Percentiles rank a stretch among this genome's conserved stretches.
phyloP scores from a whole-genome alignment of 2,797 vertebrate species.

The Diceros bicornis region DNA sequence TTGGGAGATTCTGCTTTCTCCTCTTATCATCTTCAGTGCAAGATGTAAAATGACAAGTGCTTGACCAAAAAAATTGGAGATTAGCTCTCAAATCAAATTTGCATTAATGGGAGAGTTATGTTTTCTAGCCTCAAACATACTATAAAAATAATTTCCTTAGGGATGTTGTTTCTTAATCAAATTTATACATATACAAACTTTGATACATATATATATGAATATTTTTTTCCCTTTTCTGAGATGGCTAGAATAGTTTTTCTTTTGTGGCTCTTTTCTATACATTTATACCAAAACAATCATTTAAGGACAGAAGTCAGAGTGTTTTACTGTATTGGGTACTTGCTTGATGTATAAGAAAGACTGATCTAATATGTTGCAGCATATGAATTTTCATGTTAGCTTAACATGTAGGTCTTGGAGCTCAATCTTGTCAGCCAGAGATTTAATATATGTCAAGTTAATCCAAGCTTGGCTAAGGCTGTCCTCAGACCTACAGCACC shows the following conservation, averaged over 20 bases:
- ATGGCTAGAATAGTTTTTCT: neutral
- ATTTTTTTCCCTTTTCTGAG: neutral
- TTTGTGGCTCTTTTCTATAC: slow-evolving; percentile 1
- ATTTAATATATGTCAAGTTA: neutral
- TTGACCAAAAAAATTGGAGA: neutral
- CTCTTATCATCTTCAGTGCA: slow-evolving; percentile 39
- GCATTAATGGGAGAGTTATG: neutral
- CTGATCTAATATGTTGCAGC: neutral
- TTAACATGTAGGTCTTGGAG: neutral
- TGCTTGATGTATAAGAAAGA: neutral
- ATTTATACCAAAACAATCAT: slow-evolving; percentile 8
- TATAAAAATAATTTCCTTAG: slow-evolving; percentile 64
- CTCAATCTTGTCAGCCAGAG: neutral
- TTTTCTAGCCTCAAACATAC: slow-evolving; percentile 47
- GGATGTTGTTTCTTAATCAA: slow-evolving; percentile 44
- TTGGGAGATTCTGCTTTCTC: neutral
- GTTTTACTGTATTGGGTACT: neutral
- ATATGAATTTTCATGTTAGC: slow-evolving; percentile 21
- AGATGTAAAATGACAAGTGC: slow-evolving; percentile 39
- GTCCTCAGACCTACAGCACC: neutral
- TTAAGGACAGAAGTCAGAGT: neutral
- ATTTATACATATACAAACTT: neutral
- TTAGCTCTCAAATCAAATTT: slow-evolving; percentile 20
- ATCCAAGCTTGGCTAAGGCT: slow-evolving; percentile 4
- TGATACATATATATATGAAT: neutral